Conservation (phyloP, 2,797 vertebrate species). For the Microhierax caerulescens region DNA sequence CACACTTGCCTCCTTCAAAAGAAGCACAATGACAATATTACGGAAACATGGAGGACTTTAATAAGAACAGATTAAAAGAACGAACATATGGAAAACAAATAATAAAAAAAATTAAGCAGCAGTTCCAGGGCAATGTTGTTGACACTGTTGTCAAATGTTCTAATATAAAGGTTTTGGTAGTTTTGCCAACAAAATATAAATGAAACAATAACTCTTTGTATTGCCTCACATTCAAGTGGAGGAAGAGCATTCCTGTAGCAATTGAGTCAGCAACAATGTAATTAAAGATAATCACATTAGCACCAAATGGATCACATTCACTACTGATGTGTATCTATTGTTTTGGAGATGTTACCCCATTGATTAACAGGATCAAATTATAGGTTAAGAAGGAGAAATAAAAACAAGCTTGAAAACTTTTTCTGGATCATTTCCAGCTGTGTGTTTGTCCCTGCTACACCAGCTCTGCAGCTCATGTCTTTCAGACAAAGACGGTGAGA, state of each 20-base stretch:
- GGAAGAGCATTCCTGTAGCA: background rate
- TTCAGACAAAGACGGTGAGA: background rate
- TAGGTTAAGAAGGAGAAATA: background rate
- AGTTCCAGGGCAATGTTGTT: background rate
- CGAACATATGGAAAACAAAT: slow-evolving; percentile 14
- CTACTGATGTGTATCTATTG: background rate
- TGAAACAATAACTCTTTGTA: slow-evolving; percentile 42
- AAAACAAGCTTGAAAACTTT: background rate
- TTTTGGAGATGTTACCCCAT: background rate
- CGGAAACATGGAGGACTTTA: slow-evolving; percentile 53
- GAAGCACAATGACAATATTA: slow-evolving; percentile 53
- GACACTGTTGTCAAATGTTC: background rate
- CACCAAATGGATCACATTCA: background rate
- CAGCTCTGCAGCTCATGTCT: background rate
- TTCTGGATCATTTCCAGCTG: background rate
- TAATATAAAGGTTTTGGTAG: slow-evolving; percentile 6
- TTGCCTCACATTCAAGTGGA: background rate
- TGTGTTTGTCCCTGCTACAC: background rate
- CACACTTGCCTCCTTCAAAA: slow-evolving; percentile 72
- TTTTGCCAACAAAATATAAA: background rate
- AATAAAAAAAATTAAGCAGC: slow-evolving; percentile 24
- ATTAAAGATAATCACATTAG: background rate
- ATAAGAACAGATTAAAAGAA: slow-evolving; percentile 51
- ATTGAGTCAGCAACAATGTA: background rate
- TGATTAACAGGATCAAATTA: background rate